Base-by-base conservation (phyloP, 2,888 invertebrate species). In the Andrena camellia region DNA sequence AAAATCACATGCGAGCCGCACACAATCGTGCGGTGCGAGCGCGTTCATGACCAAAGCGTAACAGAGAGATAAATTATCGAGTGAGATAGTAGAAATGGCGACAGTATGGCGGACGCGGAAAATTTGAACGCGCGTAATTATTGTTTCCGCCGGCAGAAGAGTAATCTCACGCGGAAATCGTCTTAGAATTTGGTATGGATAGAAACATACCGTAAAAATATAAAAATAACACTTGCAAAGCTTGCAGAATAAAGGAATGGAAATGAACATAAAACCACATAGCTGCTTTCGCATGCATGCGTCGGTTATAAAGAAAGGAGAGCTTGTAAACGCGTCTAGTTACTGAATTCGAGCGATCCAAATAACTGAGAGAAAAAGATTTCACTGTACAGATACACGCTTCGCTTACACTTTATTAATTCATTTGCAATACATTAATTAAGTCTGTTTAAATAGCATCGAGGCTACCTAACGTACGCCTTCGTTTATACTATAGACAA, bases 361-460 rank as follows among this genome's bases (percentile, higher is more conserved):
- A 81, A 77, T 78, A 69, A 75, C 54, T 60, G 33, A 80, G 70
- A 76, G 62, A 81, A 78, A 84, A 87, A 77, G 76, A 75, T 86
- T 81, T 69, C 73, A 89, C 81, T 86, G 86, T 90, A 90, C 85
- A 91, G 91, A 92, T 93, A 92, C 93, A 93, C 92, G 93, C 93
- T 93, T 93, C 92, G 90, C 93, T 93, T 93, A 93, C 91, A 93
- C 90, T 93, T 94, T 94, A 93, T 93, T 94, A 92, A 93, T 93
- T 92, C 91, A 92, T 93, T 93, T 93, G 92, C 92, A 92, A 92
- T 94, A 93, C 94, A 94, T 93, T 93, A 93, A 93, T 93, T 93
- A 93, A 94, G 93, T 93, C 92, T 93, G 93, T 94, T 93, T 93
- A 93, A 93, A 93, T 93, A 94, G 93, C 93, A 91, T 92, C 91